Percentiles rank a stretch among this genome's conserved stretches.
Conservation (phyloP, 2,888 invertebrate species). For the Pristionchus arcanus region DNA sequence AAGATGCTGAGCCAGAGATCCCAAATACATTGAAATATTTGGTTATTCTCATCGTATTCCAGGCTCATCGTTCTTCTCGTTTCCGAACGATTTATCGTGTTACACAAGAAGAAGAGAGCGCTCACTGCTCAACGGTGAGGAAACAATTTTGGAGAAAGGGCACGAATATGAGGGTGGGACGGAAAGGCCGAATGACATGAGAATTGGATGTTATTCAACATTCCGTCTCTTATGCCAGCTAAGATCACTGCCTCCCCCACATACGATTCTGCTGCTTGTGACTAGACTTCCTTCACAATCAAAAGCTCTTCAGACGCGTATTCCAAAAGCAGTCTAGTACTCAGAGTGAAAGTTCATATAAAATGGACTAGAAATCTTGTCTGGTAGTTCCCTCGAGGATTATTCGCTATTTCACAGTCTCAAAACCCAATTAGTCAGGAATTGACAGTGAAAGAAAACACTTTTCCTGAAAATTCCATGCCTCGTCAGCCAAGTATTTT, state of each 20-base stretch:
- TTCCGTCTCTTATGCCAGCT: no score
- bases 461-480: not conserved
- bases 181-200: not conserved
- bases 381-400: not conserved
- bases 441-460: constrained; percentile 17
- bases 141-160: not conserved
- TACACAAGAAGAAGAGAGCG: constrained; percentile 66
- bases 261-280: not conserved
- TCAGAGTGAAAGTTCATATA: not conserved
- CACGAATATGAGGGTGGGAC: not conserved
- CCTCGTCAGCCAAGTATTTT: not conserved
- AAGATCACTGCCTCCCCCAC: not conserved
- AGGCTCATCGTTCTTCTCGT: constrained; percentile 72
- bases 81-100: constrained; percentile 71
- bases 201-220: no score
- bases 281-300: not conserved
- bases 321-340: not conserved
- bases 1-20: not conserved
- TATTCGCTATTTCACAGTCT: not conserved
- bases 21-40: not conserved
- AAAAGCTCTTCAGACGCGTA: not conserved
- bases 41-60: not conserved
- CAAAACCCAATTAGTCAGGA: not conserved
- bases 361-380: not conserved
- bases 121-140: constrained; percentile 67